Percentiles rank a stretch among this genome's conserved stretches.
Conservation (phyloP, 2,797 vertebrate species). For the Lithobates pipiens region DNA sequence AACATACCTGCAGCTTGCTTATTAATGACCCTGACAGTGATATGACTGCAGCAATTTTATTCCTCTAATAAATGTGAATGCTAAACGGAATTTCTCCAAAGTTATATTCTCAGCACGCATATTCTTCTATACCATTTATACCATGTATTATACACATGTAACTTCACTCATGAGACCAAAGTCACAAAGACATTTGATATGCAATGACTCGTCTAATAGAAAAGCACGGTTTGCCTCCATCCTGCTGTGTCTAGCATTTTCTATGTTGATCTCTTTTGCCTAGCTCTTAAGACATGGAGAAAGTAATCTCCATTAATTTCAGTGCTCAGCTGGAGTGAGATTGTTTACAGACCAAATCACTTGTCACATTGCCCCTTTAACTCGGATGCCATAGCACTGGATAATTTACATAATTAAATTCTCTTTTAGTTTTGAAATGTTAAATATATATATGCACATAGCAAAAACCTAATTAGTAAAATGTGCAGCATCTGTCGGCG, state of each 20-base stretch:
- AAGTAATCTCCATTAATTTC: background rate
- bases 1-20: constrained; percentile 8
- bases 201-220: background rate
- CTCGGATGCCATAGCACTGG: background rate
- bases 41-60: constrained; percentile 38
- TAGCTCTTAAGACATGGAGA: background rate
- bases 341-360: background rate
- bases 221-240: background rate
- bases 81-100: constrained; percentile 1
- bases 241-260: background rate
- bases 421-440: too few relatives aligned
- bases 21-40: background rate
- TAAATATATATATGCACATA: too few relatives aligned
- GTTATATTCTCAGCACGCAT: background rate
- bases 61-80: constrained; percentile 2
- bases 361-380: background rate
- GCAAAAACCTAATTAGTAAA: too few relatives aligned
- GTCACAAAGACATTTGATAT: background rate
- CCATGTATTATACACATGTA: background rate
- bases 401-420: constrained; percentile 18
- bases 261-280: background rate
- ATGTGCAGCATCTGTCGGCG: too few relatives aligned
- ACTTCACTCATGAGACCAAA: background rate
- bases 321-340: background rate
- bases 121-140: background rate